Evolutionary conservation across 2,113 vertebrate genomes (phyloP), one percentile per base, ranked within the genome.

Genomic region (Nothocercus julius): DNA sequence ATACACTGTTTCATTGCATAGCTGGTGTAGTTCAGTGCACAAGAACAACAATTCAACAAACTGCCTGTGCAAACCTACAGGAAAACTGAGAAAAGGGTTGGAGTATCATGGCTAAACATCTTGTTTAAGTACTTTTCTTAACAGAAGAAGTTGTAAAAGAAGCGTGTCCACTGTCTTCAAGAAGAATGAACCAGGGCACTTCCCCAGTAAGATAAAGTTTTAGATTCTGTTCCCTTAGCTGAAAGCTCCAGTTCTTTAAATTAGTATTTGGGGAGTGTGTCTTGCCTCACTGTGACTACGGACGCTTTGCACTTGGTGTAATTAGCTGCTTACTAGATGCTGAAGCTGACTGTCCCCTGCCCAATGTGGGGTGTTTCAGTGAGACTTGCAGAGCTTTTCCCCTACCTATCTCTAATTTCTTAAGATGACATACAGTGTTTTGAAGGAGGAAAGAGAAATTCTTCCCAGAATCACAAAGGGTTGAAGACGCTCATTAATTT

Each of bases 1-100:
- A 22, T 80, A 36, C 13, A 13, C 11, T n/a, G n/a, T 9, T 19
- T 85, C 0, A 0, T 28, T 49, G 32, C 49, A 21, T 9, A 83
- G 64, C 28, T 27, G 59, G 59, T 32, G 3, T 21, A 61, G 21
- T 21, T 61, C 34, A 86, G 7, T 27, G 13, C 61, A 16, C 20
- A n/a, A 62, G 49, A 47, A 24, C 7, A 24, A n/a, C 36, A 69
- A n/a, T 83, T 93, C 30, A 64, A 10, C 20, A n/a, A 20, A 21
- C 3, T 36, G 30, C 24, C 42, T 76, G 27, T 59, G 56, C 42
- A 68, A 79, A 53, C 53, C 47, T 76, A 47, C 27, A n/a, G 54
- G 19, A 73, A 9, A 9, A 21, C 34, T 69, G 53, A 38, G 56
- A 32, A 56, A 90, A 19, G 6, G 18, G 1, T 12, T 89, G 56